phyloP scores from a whole-genome alignment of 2,797 vertebrate genomes.

The Rallus crepitans region DNA sequence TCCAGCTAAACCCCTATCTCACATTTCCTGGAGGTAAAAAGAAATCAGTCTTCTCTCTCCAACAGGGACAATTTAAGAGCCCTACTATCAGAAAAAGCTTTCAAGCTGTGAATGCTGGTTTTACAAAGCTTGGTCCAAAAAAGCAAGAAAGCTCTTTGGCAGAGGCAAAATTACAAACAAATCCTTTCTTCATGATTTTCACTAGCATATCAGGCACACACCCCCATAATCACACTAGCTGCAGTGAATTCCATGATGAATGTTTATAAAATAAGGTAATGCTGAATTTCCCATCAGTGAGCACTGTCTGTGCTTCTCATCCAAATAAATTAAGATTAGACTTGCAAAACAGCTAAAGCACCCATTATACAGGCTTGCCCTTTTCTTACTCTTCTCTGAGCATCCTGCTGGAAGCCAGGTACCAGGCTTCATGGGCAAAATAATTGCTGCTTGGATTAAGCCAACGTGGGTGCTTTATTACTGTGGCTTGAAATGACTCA shows the following conservation, averaged over 20 bases:
- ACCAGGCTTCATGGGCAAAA: neutral
- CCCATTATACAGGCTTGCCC: neutral
- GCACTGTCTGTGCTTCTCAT: neutral
- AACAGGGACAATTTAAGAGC: neutral
- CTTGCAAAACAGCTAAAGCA: slow-evolving; percentile 7
- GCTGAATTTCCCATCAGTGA: neutral
- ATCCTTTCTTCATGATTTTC: slow-evolving; percentile 2
- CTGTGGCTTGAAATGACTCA: neutral
- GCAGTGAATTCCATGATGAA: neutral
- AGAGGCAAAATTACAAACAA: slow-evolving; percentile 14
- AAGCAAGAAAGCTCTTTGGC: slow-evolving; percentile 15
- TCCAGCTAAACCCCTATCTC: neutral
- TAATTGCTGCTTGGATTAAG: neutral
- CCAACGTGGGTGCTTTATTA: neutral
- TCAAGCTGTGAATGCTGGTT: slow-evolving; percentile 15
- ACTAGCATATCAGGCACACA: slow-evolving; percentile 7
- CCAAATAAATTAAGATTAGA: slow-evolving; percentile 52
- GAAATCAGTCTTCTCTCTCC: neutral
- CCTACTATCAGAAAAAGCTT: neutral
- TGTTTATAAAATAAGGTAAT: slow-evolving; percentile 47
- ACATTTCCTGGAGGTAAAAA: neutral
- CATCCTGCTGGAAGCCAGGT: neutral
- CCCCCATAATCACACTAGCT: neutral
- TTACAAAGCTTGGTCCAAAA: neutral
- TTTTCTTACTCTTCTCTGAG: neutral